Evolutionary conservation across 2,797 vertebrate species (phyloP), one percentile per base, ranked within the genome.

Genomic region (Chiropotes sagulatus): DNA sequence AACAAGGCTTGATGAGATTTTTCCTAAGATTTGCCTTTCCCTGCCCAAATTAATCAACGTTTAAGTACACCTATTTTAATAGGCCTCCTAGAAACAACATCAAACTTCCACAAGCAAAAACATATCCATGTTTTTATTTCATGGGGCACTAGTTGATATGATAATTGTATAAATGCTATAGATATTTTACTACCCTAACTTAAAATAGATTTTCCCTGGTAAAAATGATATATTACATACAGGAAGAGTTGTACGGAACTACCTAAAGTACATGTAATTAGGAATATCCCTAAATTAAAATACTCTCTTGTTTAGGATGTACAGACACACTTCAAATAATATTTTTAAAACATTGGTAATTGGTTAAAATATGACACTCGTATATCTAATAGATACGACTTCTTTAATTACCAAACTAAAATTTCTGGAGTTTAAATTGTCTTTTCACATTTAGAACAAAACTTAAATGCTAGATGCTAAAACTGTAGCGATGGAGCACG

Each of bases 191-290:
- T 99, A 93, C 99, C 98, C 81, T 98, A 99, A 97, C 98, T 99
- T 98, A 99, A 99, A 97, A 99, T 99, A 95, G 99, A 99, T 98
- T 99, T 99, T 99, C 98, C 94, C 98, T 98, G 92, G 98, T 99
- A 88, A 99, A 99, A 99, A 99, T 98, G 98, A 98, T 99, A 98
- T 95, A 98, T 94, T 76, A 86, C 61, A 81, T 83, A 39, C 61
- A 76, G 39, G 54, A 85, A 58, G 88, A 76, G 24, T 73, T 57
- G 24, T 95, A 79, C 46, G 67, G 30, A 95, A 82, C 46, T 80
- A 73, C 24, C 78, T 44, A 93, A 84, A 76, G 33, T 57, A 85
- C 22, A 67, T 26, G 44, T 52, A 90, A 12, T 75, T 64, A 88
- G 64, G 46, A 93, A 94, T 61, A 85, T 8, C 17, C 39, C 28